These are phyloP conservation scores for Synergus umbraculus DNA, from an alignment of 2,888 invertebrate genomes.

Conservation along the genomic window DNA sequence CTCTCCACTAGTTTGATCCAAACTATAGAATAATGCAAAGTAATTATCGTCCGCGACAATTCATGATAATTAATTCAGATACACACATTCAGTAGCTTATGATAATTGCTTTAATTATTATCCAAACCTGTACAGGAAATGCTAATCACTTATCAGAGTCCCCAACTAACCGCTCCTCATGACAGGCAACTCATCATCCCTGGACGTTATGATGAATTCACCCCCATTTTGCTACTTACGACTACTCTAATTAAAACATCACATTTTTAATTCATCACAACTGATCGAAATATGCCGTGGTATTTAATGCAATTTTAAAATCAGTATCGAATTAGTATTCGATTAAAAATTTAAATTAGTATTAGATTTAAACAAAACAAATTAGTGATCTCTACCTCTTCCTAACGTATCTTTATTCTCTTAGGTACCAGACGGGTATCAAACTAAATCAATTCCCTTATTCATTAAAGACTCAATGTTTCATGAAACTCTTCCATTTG, in stretches of 20 bases:
- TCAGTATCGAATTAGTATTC: no score
- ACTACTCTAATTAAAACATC: background rate
- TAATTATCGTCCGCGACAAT: background rate
- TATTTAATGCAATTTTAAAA: no score
- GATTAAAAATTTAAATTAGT: no score
- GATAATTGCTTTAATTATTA: slow-evolving; percentile 10
- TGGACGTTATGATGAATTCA: slow-evolving; percentile 22
- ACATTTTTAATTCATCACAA: background rate
- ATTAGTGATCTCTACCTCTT: no score
- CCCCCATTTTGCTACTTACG: background rate
- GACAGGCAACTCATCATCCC: slow-evolving; percentile 36
- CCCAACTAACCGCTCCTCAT: slow-evolving; percentile 27
- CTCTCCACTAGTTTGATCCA: background rate
- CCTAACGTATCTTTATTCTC: no score
- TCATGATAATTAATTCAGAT: slow-evolving; percentile 13
- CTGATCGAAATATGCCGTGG: no score
- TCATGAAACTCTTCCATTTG: no score
- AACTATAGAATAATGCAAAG: background rate
- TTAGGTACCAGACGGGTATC: no score
- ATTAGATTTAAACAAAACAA: no score
- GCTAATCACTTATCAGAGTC: slow-evolving; percentile 31
- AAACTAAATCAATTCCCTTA: no score
- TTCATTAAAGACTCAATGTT: no score
- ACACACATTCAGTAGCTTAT: background rate
- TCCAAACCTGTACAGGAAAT: slow-evolving; percentile 18